Evolutionary conservation across 92 coral and sea anemone species (phyloP), one percentile per base, ranked within the genome.

Genomic region (Galaxea fascicularis): DNA sequence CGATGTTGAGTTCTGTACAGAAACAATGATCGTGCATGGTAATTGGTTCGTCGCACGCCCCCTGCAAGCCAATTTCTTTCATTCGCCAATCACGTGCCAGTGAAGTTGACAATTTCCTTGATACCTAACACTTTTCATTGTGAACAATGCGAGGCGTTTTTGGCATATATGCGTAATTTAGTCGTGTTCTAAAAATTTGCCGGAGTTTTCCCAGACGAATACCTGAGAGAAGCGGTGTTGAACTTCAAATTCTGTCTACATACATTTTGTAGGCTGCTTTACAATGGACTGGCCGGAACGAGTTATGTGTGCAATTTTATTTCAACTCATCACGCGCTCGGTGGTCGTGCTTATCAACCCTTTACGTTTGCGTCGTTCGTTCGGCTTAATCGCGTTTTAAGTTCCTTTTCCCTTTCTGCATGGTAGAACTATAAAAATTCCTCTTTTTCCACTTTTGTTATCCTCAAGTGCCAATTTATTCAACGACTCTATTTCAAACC

Each of bases 21-120:
- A 90, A 81, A 94, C 98, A 94, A 94, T 84, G 92, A 84, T 64
- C 93, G 58, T 75, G 90, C 87, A 85, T 87, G 94, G 89, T 94
- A 94, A 94, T 94, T 94, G 98, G 98, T 94, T 84, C 65, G 85
- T 77, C 76, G 71, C 83, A 74, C 95, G 86, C 98, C 98, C 95
- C 95, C 95, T 80, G 92, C 87, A 82, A 90, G 62, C 76, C 88
- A 59, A 67, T 57, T 71, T 64, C 67, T 74, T 90, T 44, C 88
- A 78, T 88, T 82, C 80, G 65, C 98, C 98, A 94, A 94, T 94
- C 98, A 92, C 90, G 84, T 84, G 92, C 65, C 20, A 27, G 73
- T 73, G 56, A 77, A 83, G 85, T 67, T 93, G 97, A 88, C 97
- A 93, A 89, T 83, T 93, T 88, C 82, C 83, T 51, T 75, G 98